phyloP scores from a whole-genome alignment of 2,888 invertebrate species.

The Crossocerus cetratus region DNA sequence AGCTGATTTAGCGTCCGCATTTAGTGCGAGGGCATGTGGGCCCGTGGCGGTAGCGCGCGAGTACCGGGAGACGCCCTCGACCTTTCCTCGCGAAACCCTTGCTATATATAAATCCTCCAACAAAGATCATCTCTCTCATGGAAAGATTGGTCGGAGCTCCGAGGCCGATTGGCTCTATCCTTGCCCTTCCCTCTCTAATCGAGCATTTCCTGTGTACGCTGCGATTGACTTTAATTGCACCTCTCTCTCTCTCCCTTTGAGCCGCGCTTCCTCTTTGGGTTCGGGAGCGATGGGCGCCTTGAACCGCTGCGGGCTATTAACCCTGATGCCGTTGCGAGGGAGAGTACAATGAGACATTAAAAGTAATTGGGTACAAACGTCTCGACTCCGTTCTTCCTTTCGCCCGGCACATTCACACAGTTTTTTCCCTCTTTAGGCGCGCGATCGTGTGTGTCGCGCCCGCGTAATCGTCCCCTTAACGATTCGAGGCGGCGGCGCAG shows the following conservation, averaged over 20 bases:
- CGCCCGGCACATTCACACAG: conserved; percentile 6
- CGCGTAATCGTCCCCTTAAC: conserved; percentile 28
- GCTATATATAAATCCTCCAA: too few relatives aligned
- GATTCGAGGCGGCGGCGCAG: conserved; percentile 20
- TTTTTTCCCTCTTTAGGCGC: conserved; percentile 4
- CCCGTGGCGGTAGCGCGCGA: too few relatives aligned
- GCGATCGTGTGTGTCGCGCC: conserved; percentile 35
- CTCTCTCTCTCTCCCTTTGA: conserved; percentile 11
- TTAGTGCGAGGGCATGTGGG: conserved; percentile 41
- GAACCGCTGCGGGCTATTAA: conserved; percentile 57
- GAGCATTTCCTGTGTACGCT: conserved; percentile 59
- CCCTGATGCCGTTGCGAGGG: conserved; percentile 58
- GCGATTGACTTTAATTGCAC: conserved; percentile 61
- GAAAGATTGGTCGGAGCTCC: conserved; percentile 11
- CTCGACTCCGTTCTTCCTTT: conserved; percentile 33
- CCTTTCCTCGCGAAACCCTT: too few relatives aligned
- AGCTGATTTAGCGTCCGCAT: conserved; percentile 49
- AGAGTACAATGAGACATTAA: conserved; percentile 62
- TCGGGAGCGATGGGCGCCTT: conserved; percentile 41
- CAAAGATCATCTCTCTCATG: neutral
- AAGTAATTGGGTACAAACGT: conserved; percentile 55
- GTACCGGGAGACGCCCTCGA: too few relatives aligned
- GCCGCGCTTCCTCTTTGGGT: neutral
- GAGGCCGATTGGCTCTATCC: conserved; percentile 19
- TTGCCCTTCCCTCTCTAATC: conserved; percentile 36